These are phyloP conservation scores for Sphaerodactylus townsendi DNA, from an alignment of 2,113 vertebrate species.

Conservation along the genomic window DNA sequence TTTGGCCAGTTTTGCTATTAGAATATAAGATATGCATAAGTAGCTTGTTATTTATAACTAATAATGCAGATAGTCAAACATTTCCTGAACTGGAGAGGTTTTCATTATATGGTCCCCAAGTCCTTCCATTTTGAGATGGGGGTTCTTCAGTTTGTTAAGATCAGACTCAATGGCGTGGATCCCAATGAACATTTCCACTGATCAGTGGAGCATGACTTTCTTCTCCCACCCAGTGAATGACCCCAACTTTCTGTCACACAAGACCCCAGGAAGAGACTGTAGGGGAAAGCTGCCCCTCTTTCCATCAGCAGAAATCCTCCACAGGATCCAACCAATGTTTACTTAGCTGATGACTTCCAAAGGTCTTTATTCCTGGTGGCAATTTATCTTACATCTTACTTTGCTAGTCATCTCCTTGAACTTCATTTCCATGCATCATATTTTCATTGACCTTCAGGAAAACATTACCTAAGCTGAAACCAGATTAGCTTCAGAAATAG, in stretches of 20 bases:
- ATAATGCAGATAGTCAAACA: not conserved
- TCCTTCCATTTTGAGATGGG: not conserved
- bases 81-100: not conserved
- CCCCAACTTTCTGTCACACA: no score
- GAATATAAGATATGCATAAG: no score
- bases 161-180: not conserved
- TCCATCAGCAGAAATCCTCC: no score
- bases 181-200: no score
- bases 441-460: not conserved
- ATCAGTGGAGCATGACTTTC: no score
- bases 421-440: slow-evolving; percentile 14
- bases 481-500: not conserved
- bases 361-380: not conserved
- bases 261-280: no score
- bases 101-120: not conserved
- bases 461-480: slow-evolving; percentile 12
- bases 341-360: not conserved
- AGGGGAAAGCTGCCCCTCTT: no score
- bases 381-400: not conserved
- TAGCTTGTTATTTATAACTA: not conserved
- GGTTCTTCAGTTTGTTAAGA: not conserved
- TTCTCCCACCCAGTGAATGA: no score
- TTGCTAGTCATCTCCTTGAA: not conserved
- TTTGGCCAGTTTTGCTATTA: no score
- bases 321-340: not conserved